Evolutionary conservation across 2,113 vertebrate genomes (phyloP), one percentile per base, ranked within the genome.

Genomic region (Lates calcarifer): DNA sequence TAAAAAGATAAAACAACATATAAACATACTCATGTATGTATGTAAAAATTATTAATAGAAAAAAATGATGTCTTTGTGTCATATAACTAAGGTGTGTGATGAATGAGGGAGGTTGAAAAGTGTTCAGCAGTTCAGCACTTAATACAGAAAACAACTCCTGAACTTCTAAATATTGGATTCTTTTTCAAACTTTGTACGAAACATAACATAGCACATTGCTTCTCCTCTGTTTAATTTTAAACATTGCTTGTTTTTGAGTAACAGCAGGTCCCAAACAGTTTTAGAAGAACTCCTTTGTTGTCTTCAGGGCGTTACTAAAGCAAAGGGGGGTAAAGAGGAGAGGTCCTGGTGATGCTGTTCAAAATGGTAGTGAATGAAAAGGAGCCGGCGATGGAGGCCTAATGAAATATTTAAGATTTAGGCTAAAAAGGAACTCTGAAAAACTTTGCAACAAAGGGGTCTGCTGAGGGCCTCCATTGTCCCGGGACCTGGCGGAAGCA

Each of bases 401-500:
- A 95, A 96, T 96, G 95, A 97, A 97, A 97, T 96, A 96, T 96
- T 96, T 96, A 97, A 96, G 94, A 95, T 96, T 94, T 93, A 67
- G 79, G 53, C 91, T 92, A 93, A 93, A 96, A 94, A 90, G 92
- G 89, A 91, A 90, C 92, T 89, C 89, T 95, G 93, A 95, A 95
- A 95, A 94, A 89, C 66, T 81, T 82, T 89, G 88, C 91, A 94
- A 96, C 95, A 96, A 95, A 96, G 91, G 87, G 93, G 90, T 94
- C 88, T 94, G 92, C 94, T 68, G 83, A 92, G 92, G 84, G 88
- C 77, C 69, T 91, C 94, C 79, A 95, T 96, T 96, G 95, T 96
- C 90, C 70, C 1, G 14, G 67, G 87, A 61, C 87, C 84, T 77
- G 91, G 92, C 94, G 95, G 95, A 96, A 95, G 94, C 91, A 89